Evolutionary conservation across 2,797 vertebrate species (phyloP), one percentile per base, ranked within the genome.

Genomic region (Nasua narica): DNA sequence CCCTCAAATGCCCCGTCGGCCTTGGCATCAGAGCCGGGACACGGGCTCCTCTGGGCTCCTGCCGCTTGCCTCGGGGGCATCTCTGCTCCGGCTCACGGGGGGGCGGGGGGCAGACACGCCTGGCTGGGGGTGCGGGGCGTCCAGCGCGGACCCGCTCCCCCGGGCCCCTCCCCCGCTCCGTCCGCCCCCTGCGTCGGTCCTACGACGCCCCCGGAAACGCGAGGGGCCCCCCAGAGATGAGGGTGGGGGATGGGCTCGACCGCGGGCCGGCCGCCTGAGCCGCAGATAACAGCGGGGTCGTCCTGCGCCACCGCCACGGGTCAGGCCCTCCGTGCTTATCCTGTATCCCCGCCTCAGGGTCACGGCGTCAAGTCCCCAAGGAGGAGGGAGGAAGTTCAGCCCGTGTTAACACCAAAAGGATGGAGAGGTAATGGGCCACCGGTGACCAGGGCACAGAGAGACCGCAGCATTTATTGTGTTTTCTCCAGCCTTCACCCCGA

Each of bases 401-500:
- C 32, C 19, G 69, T 29, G 77, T 89, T 58, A 91, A 74, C 35
- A 25, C 95, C 65, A 62, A 29, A 23, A 40, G 89, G 92, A 97
- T 91, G 91, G 95, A 95, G 84, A 89, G 88, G 90, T 78, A 96
- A 91, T 92, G 82, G 86, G 94, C 83, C 87, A 90, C 62, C 56
- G 32, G 16, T 70, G 89, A 93, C 92, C 87, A 89, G 85, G 95
- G 88, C 85, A 95, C 96, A 94, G 65, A 96, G 35, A 93, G 94
- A 93, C 84, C 7, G 83, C 43, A 0, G 79, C 72, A 27, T 98
- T 98, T 98, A 97, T 98, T 98, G 91, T 79, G 70, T 58, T 54
- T 97, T 93, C 86, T 85, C 67, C 50, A 32, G 87, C 21, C 84
- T 93, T 96, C 96, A n/a, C 90, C 90, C 1, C 1, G 91, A 95